Evolutionary conservation across 2,888 invertebrate genomes (phyloP), one percentile per base, ranked within the genome.

Genomic region (Eumacrocentrus americanus): DNA sequence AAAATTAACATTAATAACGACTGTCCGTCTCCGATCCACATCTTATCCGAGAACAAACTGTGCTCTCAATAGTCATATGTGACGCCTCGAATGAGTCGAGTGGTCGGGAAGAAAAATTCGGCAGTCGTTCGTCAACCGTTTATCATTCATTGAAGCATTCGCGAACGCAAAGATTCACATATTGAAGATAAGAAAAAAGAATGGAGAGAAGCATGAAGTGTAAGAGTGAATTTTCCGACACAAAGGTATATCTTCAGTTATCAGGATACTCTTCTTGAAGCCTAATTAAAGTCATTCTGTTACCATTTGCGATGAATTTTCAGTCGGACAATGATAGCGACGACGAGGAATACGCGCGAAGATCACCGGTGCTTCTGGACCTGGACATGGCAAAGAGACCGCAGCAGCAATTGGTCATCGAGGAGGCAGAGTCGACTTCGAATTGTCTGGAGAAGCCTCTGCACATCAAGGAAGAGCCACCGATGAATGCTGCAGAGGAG

Each of bases 1-100:
- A 78, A 79, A 80, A 80, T 78, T 78, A 79, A 79, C 79, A 80
- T 79, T 79, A 79, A 79, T 80, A 79, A 80, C 77, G 73, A 73
- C 52, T 72, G 70, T 75, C 73, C 74, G 71, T 71, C 72, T 69
- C 70, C 75, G 76, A 79, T 80, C 77, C 70, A 79, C 77, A 78
- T 77, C 72, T 79, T 69, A 71, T 72, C 72, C 69, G 70, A 73
- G 71, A 74, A 74, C 71, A 59, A 63, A 76, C 74, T 69, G 70
- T 66, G 14, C 67, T 59, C 64, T 62, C 70, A 66, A 69, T 75
- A 78, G 77, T 77, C 70, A 70, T 68, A 69, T 68, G 70, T 72
- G 75, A 76, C 69, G 70, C 65, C 68, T 72, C 67, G 52, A 38
- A 48, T 56, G 52, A 53, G 59, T 67, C 66, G 64, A 58, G 55